Percentiles rank a stretch among this genome's conserved stretches.
phyloP scores from a whole-genome alignment of 37 sponge, comb jelly and placozoan species.

The Hexactinellida sp. region DNA sequence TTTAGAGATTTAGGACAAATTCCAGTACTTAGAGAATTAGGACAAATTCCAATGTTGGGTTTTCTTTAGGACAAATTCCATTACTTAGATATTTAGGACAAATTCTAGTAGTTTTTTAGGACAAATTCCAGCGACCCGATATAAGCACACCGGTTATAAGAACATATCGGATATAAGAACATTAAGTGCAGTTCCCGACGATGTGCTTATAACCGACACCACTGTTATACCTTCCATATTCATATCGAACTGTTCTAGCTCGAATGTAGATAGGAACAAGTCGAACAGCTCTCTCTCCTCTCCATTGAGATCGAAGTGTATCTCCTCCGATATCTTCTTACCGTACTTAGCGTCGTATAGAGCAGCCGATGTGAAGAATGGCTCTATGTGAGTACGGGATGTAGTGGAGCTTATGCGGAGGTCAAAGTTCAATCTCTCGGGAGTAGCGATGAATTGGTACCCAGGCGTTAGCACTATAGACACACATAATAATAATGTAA shows the following conservation, averaged over 20 bases:
- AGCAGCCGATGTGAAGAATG: conserved; percentile 62
- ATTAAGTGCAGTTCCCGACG: no score
- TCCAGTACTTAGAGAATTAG: no score
- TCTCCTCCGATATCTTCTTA: conserved; percentile 73
- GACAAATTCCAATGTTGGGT: no score
- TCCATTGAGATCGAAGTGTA: conserved; percentile 71
- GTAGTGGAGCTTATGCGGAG: background rate
- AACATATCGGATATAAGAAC: no score
- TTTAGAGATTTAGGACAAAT: no score
- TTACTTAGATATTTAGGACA: no score
- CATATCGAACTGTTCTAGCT: background rate
- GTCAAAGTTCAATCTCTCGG: background rate
- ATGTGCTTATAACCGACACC: no score
- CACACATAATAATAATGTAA: background rate
- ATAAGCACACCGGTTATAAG: no score
- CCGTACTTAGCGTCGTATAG: conserved; percentile 63
- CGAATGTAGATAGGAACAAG: background rate
- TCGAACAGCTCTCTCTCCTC: conserved; percentile 13
- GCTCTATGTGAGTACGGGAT: conserved; percentile 55
- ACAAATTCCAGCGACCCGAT: no score
- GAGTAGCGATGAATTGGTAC: background rate
- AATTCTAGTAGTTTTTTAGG: no score
- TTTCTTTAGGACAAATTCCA: no score
- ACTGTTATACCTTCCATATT: background rate
- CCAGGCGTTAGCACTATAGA: background rate